Percentiles rank a stretch among this genome's conserved stretches.
These are phyloP conservation scores for Drosophila demipolita DNA, from an alignment of 2,888 invertebrate species.

Conservation along the genomic window DNA sequence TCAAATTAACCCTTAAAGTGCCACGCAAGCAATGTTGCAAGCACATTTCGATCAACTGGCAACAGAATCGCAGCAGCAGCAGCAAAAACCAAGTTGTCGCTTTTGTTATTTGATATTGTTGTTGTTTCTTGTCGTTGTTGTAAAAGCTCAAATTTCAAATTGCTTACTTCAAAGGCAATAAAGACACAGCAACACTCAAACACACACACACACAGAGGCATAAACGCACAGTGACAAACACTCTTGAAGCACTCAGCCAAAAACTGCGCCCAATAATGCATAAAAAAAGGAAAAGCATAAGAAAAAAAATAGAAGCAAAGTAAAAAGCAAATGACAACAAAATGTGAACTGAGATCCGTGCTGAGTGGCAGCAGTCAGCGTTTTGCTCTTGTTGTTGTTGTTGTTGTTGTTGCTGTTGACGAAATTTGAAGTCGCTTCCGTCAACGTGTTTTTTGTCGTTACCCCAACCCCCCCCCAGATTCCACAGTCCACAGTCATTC, in stretches of 20 bases:
- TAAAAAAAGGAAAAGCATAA: conserved; percentile 16
- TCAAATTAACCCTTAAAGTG: conserved; percentile 73
- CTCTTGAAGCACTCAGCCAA: conserved; percentile 56
- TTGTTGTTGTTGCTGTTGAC: conserved; percentile 18
- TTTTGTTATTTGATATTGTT: conserved; percentile 22
- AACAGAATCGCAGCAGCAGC: conserved; percentile 46
- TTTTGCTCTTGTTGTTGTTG: conserved; percentile 17
- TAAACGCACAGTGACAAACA: conserved; percentile 9
- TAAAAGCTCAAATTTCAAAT: conserved; percentile 76
- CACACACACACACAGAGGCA: conserved; percentile 28
- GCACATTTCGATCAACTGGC: conserved; percentile 57
- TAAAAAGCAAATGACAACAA: conserved; percentile 60
- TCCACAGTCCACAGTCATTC: conserved; percentile 39
- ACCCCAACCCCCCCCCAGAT: conserved; percentile 14
- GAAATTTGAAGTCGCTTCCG: conserved; percentile 53
- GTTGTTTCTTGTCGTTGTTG: conserved; percentile 38
- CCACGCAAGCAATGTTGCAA: conserved; percentile 59
- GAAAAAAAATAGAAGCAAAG: conserved; percentile 44
- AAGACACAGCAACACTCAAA: conserved; percentile 60
- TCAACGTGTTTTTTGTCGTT: conserved; percentile 30
- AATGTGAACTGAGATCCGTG: conserved; percentile 26
- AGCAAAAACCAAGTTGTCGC: conserved; percentile 35
- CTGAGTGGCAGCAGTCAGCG: conserved; percentile 12
- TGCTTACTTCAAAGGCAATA: conserved; percentile 79
- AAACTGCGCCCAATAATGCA: conserved; percentile 52